These are phyloP conservation scores for Thyatira batis DNA, from an alignment of 2,888 invertebrate genomes.

Conservation along the genomic window DNA sequence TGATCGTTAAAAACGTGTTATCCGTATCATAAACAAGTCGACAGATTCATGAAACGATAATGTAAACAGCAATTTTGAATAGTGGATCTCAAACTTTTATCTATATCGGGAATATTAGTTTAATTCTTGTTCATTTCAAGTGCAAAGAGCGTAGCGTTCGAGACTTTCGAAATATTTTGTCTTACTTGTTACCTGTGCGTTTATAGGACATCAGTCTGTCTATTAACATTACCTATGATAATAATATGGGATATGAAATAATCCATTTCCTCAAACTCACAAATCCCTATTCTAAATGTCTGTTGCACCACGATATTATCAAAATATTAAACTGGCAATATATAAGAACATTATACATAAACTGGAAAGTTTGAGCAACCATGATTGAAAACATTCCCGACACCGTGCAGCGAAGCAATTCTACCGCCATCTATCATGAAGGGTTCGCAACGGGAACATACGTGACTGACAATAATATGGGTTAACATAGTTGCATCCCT, in stretches of 20 bases:
- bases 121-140: not conserved
- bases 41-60: not conserved
- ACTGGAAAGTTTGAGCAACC: not conserved
- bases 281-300: too few relatives aligned
- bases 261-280: too few relatives aligned
- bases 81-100: not conserved
- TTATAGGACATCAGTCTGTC: too few relatives aligned
- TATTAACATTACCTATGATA: too few relatives aligned
- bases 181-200: too few relatives aligned
- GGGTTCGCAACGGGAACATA: slow-evolving; percentile 9
- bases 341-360: not conserved
- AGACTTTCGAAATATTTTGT: too few relatives aligned
- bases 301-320: too few relatives aligned
- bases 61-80: not conserved
- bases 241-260: too few relatives aligned
- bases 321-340: too few relatives aligned
- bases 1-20: not conserved
- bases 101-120: not conserved
- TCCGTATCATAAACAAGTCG: not conserved
- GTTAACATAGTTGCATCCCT: slow-evolving; percentile 15
- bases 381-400: not conserved
- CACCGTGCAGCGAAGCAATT: not conserved
- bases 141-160: too few relatives aligned
- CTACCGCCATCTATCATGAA: slow-evolving; percentile 1
- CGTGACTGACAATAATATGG: slow-evolving; percentile 18